Conservation (phyloP, 2,113 vertebrate genomes). For the Gavia stellata region DNA sequence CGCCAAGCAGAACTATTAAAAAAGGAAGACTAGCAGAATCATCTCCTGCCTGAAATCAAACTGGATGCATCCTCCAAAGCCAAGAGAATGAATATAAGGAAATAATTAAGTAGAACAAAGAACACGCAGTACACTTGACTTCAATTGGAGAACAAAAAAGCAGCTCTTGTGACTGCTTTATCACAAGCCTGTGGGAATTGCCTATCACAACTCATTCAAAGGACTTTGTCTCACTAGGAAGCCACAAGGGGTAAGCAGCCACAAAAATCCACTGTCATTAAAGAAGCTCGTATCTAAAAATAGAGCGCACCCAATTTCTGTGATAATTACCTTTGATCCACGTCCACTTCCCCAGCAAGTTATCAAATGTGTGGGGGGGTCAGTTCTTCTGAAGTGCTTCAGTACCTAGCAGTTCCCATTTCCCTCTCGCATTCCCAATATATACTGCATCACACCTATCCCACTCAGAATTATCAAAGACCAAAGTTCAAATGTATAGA, state of each 20-base stretch:
- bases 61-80: not conserved
- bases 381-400: not conserved
- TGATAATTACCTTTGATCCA: not conserved
- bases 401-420: not conserved
- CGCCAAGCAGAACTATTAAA: not conserved
- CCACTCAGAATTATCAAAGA: not conserved
- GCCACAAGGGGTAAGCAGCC: not conserved
- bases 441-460: not conserved
- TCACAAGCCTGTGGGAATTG: not conserved
- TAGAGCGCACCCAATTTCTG: not conserved
- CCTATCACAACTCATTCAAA: not conserved
- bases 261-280: not conserved
- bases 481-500: accelerated
- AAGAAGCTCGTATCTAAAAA: not conserved
- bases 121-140: not conserved
- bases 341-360: not conserved
- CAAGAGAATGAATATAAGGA: not conserved
- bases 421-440: not conserved
- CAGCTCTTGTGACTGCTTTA: not conserved
- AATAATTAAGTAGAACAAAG: not conserved
- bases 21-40: not conserved
- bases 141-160: accelerated
- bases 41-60: not conserved
- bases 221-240: not conserved
- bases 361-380: not conserved